phyloP scores from a whole-genome alignment of 2,113 vertebrate species.

The Paramisgurnus dabryanus region DNA sequence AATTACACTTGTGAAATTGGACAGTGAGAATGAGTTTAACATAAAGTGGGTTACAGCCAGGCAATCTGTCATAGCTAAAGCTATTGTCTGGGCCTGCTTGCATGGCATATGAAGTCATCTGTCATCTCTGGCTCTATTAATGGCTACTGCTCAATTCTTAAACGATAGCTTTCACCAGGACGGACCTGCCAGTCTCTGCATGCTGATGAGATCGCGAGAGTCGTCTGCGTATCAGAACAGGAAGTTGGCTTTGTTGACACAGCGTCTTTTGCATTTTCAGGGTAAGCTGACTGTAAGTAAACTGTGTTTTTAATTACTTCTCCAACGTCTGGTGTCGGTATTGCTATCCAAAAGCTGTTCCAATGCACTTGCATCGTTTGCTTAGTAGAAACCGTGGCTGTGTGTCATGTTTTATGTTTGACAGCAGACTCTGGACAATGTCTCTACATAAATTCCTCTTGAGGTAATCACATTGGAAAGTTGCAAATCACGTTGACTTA shows the following conservation, averaged over 20 bases:
- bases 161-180: conserved; percentile 79
- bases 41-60: conserved; percentile 98
- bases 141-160: conserved; percentile 83
- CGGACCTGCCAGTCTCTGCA: conserved; percentile 63
- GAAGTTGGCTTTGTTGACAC: conserved; percentile 4
- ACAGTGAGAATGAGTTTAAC: conserved; percentile 99
- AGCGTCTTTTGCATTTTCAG: background rate
- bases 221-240: background rate
- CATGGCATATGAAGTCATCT: conserved; percentile 99
- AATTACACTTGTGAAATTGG: conserved; percentile 98
- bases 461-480: conserved; percentile 8
- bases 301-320: conserved; percentile 9
- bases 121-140: conserved; percentile 92
- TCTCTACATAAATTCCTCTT: background rate
- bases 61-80: conserved; percentile 97
- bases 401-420: background rate
- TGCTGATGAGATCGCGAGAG: background rate
- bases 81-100: conserved; percentile 94
- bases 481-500: conserved; percentile 18
- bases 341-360: background rate
- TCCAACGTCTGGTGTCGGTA: background rate
- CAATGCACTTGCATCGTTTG: background rate
- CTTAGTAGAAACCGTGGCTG: background rate
- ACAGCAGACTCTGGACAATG: conserved; percentile 4
- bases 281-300: background rate